Evolutionary conservation across 2,888 invertebrate genomes (phyloP).

Genomic region (Isotomurus palustris): DNA sequence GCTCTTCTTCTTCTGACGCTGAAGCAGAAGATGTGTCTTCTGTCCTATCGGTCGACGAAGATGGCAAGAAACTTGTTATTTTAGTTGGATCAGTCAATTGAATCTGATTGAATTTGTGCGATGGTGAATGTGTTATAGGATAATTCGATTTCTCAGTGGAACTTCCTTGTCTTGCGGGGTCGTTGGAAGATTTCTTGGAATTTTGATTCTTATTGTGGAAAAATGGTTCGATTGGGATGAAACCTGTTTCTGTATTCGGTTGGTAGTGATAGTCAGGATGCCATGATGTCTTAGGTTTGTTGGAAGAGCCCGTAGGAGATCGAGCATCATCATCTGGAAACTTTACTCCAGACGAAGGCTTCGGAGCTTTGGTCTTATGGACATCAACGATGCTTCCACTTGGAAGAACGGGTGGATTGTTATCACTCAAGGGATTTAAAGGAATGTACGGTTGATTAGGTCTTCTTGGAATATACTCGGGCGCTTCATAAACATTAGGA

Average conservation of each 20-base stretch:
- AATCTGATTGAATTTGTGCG: constrained; percentile 13
- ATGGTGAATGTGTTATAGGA: constrained; percentile 21
- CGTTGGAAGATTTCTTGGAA: not conserved
- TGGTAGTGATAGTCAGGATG: constrained; percentile 42
- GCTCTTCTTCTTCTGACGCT: constrained; percentile 29
- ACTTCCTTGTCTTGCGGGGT: not conserved
- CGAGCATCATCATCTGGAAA: constrained; percentile 21
- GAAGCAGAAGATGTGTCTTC: constrained; percentile 6
- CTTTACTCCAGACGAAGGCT: constrained; percentile 24
- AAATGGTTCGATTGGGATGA: constrained; percentile 46
- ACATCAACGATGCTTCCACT: constrained; percentile 41
- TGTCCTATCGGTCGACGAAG: not conserved
- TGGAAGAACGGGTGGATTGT: constrained; percentile 26
- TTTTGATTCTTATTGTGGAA: constrained; percentile 32
- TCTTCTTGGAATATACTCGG: constrained; percentile 44
- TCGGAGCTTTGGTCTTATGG: constrained; percentile 37
- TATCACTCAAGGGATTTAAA: constrained; percentile 39
- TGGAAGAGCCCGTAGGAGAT: constrained; percentile 12
- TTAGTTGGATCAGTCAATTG: constrained; percentile 6
- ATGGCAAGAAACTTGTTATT: not conserved
- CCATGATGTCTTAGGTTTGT: constrained; percentile 32
- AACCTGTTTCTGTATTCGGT: constrained; percentile 45
- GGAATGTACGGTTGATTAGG: constrained; percentile 45
- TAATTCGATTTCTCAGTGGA: constrained; percentile 15
- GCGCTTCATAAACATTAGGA: constrained; percentile 37